phyloP scores from a whole-genome alignment of 1,140 invertebrate species.

The Vollenhovia emeryi region DNA sequence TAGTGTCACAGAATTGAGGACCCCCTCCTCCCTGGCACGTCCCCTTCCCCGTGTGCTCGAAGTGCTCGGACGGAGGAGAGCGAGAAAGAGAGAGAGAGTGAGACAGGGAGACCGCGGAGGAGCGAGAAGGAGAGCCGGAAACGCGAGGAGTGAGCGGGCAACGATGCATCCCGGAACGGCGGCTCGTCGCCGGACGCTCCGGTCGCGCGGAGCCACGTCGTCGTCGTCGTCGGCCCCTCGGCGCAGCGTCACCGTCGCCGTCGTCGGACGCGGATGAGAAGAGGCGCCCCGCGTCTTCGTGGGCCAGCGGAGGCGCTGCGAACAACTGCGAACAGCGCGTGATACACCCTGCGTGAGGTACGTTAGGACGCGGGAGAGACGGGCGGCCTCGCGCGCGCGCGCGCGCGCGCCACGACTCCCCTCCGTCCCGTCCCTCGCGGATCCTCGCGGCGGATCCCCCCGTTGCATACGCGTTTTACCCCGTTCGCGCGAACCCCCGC shows the following conservation, averaged over 20 bases:
- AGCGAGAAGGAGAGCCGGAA: neutral
- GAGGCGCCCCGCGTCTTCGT: conserved; percentile 44
- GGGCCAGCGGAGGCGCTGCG: conserved; percentile 52
- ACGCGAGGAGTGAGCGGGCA: neutral
- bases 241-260: too few species aligned
- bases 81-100: too few species aligned
- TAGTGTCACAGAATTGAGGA: conserved; percentile 25
- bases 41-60: neutral
- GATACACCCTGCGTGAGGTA: conserved; percentile 41
- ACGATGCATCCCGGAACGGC: conserved; percentile 38
- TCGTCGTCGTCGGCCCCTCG: neutral
- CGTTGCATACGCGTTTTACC: neutral
- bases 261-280: conserved; percentile 47
- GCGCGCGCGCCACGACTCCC: too few species aligned
- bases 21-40: neutral
- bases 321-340: neutral
- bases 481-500: neutral
- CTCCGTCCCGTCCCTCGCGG: neutral
- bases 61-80: neutral
- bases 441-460: neutral
- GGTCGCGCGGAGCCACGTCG: neutral
- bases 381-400: too few species aligned
- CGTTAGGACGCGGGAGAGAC: neutral
- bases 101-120: neutral
- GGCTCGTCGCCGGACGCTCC: conserved; percentile 15